Base-by-base conservation (phyloP, 2,888 invertebrate species). In the Hyposoter didymator region DNA sequence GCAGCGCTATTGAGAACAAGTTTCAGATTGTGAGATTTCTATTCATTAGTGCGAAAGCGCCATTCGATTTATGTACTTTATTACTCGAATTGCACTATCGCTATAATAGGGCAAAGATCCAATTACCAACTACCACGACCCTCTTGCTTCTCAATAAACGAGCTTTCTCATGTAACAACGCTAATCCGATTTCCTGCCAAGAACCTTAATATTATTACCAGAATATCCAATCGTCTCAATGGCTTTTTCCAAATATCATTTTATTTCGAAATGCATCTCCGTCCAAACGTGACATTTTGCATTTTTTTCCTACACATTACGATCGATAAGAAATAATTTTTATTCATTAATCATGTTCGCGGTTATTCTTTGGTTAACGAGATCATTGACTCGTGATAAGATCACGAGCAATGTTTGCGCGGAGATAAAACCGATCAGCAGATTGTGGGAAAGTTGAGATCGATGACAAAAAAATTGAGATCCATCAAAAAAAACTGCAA, bases 1-100 rank as follows among this genome's bases (percentile, higher is more conserved):
- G n/a, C 47, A 12, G 43, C 28, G 69, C 55, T 78, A 80, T 76
- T 62, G 64, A 70, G 52, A 67, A 79, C 55, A 35, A 64, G 67
- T 49, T 45, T 39, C 59, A 8, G 69, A 39, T 62, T 69, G 64
- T 66, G 52, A 66, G 43, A 73, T 73, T 80, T 80, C 66, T 66
- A 73, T 80, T 80, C 73, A 80, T 75, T 78, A 64, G 28, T 22
- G 74, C n/a, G 28, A 32, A 39, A 39, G 45, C 19, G 12, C 32
- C 28, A 43, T 83, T 82, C 43, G 39, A 55, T 55, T 47, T 17
- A 17, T 39, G 43, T 12, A 49, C 19, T 45, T 62, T 76, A 28
- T 62, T 22, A 19, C 67, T 32, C 28, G 47, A 59, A 22, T 47
- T 35, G 17, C 55, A 35, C 55, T 62, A 55, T 67, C 67, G 59